Base-by-base conservation (phyloP, 1,140 invertebrate species). In the Ceratosolen solmsi region DNA sequence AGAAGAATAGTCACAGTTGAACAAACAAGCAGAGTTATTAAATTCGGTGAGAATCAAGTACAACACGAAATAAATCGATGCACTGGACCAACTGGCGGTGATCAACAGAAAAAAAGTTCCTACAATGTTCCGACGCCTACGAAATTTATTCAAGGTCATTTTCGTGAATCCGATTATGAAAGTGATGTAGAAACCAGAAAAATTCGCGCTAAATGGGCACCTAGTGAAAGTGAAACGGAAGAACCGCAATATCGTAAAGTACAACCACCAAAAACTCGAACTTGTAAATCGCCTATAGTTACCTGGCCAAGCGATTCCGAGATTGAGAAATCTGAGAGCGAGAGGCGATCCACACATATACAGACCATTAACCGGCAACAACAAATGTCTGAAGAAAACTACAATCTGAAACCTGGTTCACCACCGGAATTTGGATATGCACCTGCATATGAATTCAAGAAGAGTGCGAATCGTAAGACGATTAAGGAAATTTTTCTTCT, bases 131-230 rank as follows among this genome's bases (percentile, higher is more conserved):
- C 94, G 1, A 93, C 89, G 8, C 94, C 94, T 1, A 95, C 91
- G 0, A 95, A 95, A 87, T 95, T 95, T 86, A 87, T 95, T 30
- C 93, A 93, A 17, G 94, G 94, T 11, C 94, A 95, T 79, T 94
- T 94, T 79, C 89, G 93, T 0, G 94, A 95, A 84, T 95, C 94
- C 58, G 95, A 95, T 83, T 95, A 95, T 84, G 94, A 95, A 83
- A 95, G 94, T 88, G 94, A 95, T 82, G 89, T 93, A 1, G 94
- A 95, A 68, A 88, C 88, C n/a, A 90, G 90, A 0, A 90, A 89
- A 84, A 94, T 95, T 76, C 92, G 91, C 70, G 91, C 94, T 0
- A 93, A 93, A 65, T 95, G 94, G 94, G 89, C 92, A 2, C 94
- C 94, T 0, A 88, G 91, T 20, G 93, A 93, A 36, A 92, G 91